A percentile compares a stretch with the other conserved stretches of the same genome.
These are phyloP conservation scores for Thymelicus lineola DNA, from an alignment of 2,888 invertebrate genomes.

Conservation along the genomic window DNA sequence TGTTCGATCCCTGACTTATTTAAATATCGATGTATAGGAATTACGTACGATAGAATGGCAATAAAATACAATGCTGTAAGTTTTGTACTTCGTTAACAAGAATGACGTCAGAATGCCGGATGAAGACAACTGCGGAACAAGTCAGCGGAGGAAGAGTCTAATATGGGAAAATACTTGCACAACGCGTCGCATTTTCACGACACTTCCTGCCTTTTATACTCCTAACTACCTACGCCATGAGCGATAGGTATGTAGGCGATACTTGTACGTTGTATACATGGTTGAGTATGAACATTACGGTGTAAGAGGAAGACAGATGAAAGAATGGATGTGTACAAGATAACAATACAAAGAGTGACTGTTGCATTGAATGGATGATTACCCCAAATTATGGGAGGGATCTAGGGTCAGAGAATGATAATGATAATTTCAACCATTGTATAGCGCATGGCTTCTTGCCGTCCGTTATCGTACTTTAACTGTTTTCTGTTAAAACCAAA, in stretches of 20 bases:
- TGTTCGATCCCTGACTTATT: too few relatives aligned
- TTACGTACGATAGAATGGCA: neutral
- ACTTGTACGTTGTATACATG: neutral
- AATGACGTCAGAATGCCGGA: slow-evolving; percentile 40
- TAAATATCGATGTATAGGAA: neutral
- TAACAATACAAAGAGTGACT: too few relatives aligned
- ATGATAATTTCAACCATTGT: too few relatives aligned
- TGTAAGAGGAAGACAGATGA: too few relatives aligned
- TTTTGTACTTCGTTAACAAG: slow-evolving; percentile 3
- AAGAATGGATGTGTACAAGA: too few relatives aligned
- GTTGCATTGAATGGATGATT: too few relatives aligned
- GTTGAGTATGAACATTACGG: neutral
- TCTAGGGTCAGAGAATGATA: too few relatives aligned
- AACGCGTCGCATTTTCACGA: slow-evolving; percentile 49
- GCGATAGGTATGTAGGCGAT: neutral
- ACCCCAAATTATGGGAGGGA: too few relatives aligned
- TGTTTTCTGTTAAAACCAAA: too few relatives aligned
- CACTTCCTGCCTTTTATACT: slow-evolving; percentile 46
- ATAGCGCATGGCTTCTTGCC: too few relatives aligned
- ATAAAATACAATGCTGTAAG: neutral
- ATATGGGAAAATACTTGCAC: slow-evolving; percentile 53
- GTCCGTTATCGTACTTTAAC: too few relatives aligned
- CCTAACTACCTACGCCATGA: neutral
- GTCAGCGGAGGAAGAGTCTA: slow-evolving; percentile 41
- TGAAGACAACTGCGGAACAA: slow-evolving; percentile 35